Conservation (phyloP, 1,140 invertebrate species). For the Bombyx mori region DNA sequence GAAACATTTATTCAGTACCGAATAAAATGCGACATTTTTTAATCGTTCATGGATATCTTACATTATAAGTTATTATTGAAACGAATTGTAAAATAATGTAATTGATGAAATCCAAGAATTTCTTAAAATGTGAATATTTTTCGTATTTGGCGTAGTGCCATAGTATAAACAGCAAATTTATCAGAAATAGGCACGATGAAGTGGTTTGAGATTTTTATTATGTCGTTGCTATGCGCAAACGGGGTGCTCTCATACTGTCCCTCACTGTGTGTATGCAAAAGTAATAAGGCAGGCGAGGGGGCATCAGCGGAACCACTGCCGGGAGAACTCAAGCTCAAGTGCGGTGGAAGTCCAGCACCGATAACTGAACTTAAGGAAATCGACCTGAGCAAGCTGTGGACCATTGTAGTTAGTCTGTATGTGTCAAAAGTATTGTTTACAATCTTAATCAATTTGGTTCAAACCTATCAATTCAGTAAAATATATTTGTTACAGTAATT, state of each 20-base stretch:
- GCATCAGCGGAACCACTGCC: conserved; percentile 31
- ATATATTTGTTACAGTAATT: conserved; percentile 42
- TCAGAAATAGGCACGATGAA: conserved; percentile 47
- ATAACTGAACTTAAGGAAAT: conserved; percentile 65
- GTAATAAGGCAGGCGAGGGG: conserved; percentile 38
- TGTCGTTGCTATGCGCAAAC: conserved; percentile 31
- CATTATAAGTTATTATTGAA: conserved; percentile 6
- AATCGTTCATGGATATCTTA: background rate
- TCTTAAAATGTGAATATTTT: conserved; percentile 60
- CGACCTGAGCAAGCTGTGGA: conserved; percentile 52
- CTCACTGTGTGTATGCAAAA: conserved; percentile 58
- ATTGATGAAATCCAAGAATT: conserved; percentile 44
- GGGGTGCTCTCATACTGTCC: conserved; percentile 44
- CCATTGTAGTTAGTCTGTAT: conserved; percentile 59
- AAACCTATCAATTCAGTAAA: background rate
- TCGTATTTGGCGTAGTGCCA: conserved; percentile 62
- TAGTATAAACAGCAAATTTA: conserved; percentile 41
- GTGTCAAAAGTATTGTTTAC: conserved; percentile 15
- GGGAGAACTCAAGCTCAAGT: conserved; percentile 52
- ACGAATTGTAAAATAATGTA: conserved; percentile 19
- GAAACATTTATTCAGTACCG: conserved; percentile 28
- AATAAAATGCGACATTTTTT: conserved; percentile 23
- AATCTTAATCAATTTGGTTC: background rate
- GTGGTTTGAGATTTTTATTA: conserved; percentile 29
- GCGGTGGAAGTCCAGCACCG: conserved; percentile 47